Conservation (phyloP, 1,140 invertebrate species). For the Hycleus cichorii region DNA sequence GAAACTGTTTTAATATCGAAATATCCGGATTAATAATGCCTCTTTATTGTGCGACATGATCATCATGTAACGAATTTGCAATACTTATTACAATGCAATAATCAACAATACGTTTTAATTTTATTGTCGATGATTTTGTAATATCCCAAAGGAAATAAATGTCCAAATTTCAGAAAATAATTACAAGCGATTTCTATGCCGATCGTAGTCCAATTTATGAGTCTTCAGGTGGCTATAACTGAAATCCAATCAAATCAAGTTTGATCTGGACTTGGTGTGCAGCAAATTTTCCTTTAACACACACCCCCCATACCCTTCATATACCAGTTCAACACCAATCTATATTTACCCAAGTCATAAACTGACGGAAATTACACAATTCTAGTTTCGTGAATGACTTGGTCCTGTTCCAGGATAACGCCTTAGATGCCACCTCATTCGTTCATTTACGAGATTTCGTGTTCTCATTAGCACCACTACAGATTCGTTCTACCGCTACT, state of each 20-base stretch:
- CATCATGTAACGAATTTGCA: too few species aligned
- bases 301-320: not conserved
- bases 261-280: constrained; percentile 8
- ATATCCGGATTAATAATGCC: too few species aligned
- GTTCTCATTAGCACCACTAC: constrained; percentile 18
- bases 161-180: constrained; percentile 19
- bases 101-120: too few species aligned
- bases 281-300: not conserved
- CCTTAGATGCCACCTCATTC: constrained; percentile 24
- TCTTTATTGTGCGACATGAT: too few species aligned
- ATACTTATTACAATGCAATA: too few species aligned
- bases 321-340: not conserved
- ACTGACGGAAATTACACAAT: constrained; percentile 27
- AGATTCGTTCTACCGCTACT: not conserved
- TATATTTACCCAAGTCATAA: constrained; percentile 16
- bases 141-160: constrained; percentile 20
- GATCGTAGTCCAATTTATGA: constrained; percentile 21
- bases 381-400: constrained; percentile 19
- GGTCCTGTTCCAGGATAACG: constrained; percentile 23
- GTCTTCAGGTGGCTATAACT: constrained; percentile 22
- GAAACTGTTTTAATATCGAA: too few species aligned
- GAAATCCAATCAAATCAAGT: constrained; percentile 28
- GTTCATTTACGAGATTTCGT: constrained; percentile 21
- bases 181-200: constrained; percentile 17
- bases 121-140: constrained; percentile 5